Percentiles rank a stretch among this genome's conserved stretches.
phyloP scores from a whole-genome alignment of 2,888 invertebrate genomes.

The Reticulitermes lucifugus region DNA sequence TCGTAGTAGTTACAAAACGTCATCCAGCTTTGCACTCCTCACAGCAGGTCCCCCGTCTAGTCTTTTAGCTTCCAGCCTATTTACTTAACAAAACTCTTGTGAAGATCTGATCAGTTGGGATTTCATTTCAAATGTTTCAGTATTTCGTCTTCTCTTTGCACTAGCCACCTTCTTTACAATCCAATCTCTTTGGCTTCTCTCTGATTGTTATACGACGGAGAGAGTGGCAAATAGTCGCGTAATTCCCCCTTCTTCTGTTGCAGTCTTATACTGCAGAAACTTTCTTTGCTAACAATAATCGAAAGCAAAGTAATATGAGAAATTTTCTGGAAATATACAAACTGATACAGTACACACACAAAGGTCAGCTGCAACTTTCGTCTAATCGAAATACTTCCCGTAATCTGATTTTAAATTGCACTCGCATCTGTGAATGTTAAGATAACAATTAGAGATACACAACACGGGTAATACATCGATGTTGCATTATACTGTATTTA shows the following conservation, averaged over 20 bases:
- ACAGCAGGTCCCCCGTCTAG: background rate
- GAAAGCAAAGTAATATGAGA: no score
- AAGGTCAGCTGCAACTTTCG: no score
- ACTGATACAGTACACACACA: no score
- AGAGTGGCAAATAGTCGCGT: conserved; percentile 4
- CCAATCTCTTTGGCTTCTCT: conserved; percentile 10
- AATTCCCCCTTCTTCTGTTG: background rate
- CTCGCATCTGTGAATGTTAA: no score
- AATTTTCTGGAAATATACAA: no score
- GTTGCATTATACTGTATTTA: no score
- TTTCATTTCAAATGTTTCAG: conserved; percentile 8
- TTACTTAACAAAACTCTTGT: background rate
- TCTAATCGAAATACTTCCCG: no score
- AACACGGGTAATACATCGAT: no score
- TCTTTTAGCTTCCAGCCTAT: background rate
- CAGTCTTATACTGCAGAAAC: conserved; percentile 1
- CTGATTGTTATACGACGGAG: background rate
- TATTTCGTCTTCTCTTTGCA: conserved; percentile 6
- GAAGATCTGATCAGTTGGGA: background rate
- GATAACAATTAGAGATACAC: no score
- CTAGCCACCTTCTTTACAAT: background rate
- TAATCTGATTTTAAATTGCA: no score
- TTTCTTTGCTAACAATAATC: no score
- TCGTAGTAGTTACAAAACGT: background rate
- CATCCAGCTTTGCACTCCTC: background rate